Percentiles rank a stretch among this genome's conserved stretches.
These are phyloP conservation scores for Morpho helenor DNA, from an alignment of 2,888 invertebrate species.

Conservation along the genomic window DNA sequence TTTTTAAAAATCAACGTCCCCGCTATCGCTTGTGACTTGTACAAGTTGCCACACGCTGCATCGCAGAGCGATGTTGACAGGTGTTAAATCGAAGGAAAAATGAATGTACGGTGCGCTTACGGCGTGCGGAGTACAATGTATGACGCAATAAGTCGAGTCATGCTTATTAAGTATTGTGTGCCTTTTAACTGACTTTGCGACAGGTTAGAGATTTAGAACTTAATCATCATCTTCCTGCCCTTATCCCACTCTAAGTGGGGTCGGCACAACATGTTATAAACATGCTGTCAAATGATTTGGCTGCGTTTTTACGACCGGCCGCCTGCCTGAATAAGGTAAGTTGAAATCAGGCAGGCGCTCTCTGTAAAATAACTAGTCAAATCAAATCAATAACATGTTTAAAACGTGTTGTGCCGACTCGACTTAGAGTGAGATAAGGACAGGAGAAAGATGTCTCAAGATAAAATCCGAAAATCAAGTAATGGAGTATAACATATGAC, in stretches of 20 bases:
- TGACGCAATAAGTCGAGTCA: slow-evolving; percentile 61
- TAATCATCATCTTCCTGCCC: too few species aligned
- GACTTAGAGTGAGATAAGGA: neutral
- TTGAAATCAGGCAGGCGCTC: too few species aligned
- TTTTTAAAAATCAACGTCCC: neutral
- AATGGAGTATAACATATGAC: neutral
- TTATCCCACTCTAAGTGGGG: too few species aligned
- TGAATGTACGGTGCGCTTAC: slow-evolving; percentile 40
- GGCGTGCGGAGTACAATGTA: slow-evolving; percentile 24
- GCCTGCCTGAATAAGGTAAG: too few species aligned
- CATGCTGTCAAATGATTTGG: neutral
- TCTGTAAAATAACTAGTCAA: too few species aligned
- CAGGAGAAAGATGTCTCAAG: neutral
- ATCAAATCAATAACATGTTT: too few species aligned
- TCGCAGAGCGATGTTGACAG: slow-evolving; percentile 62
- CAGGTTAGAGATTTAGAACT: neutral
- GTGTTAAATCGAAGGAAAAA: slow-evolving; percentile 62
- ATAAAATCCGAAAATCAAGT: too few species aligned
- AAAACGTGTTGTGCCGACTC: neutral
- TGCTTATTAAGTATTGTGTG: slow-evolving; percentile 50
- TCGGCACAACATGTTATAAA: too few species aligned
- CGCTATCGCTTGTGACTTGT: slow-evolving; percentile 1
- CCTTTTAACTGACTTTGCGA: slow-evolving; percentile 1
- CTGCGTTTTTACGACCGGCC: too few species aligned
- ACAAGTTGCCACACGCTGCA: slow-evolving; percentile 40